Evolutionary conservation across 2,888 invertebrate genomes (phyloP), one percentile per base, ranked within the genome.

Genomic region (Diabrotica balteata): DNA sequence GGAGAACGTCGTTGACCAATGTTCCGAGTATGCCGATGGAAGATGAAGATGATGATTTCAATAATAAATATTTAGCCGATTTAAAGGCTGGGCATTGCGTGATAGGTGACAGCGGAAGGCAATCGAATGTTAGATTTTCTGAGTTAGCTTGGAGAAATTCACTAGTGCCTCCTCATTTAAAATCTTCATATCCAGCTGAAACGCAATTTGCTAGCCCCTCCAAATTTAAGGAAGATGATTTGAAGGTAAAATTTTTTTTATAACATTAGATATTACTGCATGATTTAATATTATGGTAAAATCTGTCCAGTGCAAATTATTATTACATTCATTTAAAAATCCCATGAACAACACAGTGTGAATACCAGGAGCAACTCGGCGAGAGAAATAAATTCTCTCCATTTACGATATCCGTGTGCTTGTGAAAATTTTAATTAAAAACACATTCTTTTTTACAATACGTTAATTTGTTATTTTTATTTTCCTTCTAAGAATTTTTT

Each of bases 1-100:
- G 80, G 57, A 72, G 76, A 59, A 77, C 78, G 0, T 80, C 80
- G 9, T 73, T 80, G 49, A 67, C 55, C 17, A 59, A 46, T 17
- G 63, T 69, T 9, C 68, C 67, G 1, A 73, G 67, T 62, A 49
- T 75, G 47, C 69, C 73, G 76, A 91, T 92, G 89, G 94, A 94
- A 57, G 95, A 95, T 78, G 95, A 95, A 80, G 93, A 93, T 75
- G 93, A 92, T 54, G 94, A 95, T 54, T 95, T 95, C 80, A 93
- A 94, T 82, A 93, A 92, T 73, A 91, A 91, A 59, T 93, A 91
- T 80, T 86, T 95, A 71, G 87, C 86, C 0, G 91, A 91, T 80
- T 83, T 91, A 75, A 88, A 91, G 76, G 86, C 86, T 66, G 88
- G 90, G 0, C 87, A 89, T 32, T 86, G 87, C 57, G 74, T 73